Conservation (phyloP, 2,888 invertebrate genomes). For the Taphrorychus bicolor region DNA sequence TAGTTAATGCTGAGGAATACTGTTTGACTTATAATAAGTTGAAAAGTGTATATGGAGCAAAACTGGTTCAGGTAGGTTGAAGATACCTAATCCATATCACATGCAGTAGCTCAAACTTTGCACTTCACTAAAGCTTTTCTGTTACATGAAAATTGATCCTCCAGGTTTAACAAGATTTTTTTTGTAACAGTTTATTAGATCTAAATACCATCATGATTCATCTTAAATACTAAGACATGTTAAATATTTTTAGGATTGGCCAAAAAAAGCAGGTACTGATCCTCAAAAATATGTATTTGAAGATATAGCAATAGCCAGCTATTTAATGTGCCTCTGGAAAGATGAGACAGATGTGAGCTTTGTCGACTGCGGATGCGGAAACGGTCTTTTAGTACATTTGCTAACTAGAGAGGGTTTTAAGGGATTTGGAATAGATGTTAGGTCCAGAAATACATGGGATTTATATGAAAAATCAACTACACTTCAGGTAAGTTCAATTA, state of each 20-base stretch:
- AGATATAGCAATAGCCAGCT: conserved; percentile 93
- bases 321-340: conserved; percentile 81
- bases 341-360: conserved; percentile 64
- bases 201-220: no score
- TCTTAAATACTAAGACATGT: no score
- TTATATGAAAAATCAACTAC: conserved; percentile 70
- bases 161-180: no score
- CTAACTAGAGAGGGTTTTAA: conserved; percentile 82
- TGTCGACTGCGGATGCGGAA: conserved; percentile 97
- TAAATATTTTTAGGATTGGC: conserved; percentile 81
- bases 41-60: conserved; percentile 82
- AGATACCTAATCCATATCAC: no score
- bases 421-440: conserved; percentile 85
- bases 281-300: conserved; percentile 95
- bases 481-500: conserved; percentile 65
- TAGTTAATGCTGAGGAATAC: conserved; percentile 75
- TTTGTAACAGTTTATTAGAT: neutral
- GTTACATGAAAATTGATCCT: no score
- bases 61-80: conserved; percentile 76
- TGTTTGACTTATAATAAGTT: conserved; percentile 73
- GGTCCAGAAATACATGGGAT: conserved; percentile 89
- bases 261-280: conserved; percentile 91
- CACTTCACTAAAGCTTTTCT: no score
- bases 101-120: no score
- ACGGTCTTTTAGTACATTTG: conserved; percentile 91